Conservation (phyloP, 2,113 vertebrate genomes). For the Actenoides hombroni region DNA sequence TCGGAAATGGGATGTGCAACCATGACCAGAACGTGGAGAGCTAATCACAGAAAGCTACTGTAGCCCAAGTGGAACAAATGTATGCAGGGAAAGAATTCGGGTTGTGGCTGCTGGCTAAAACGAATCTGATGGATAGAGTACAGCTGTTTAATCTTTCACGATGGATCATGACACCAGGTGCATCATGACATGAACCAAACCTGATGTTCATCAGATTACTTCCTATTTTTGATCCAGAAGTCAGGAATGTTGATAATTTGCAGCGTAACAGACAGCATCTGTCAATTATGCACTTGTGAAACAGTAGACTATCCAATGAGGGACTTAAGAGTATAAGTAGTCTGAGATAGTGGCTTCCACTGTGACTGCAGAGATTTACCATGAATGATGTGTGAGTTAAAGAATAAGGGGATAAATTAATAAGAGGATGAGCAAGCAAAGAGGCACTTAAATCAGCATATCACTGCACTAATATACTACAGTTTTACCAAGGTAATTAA, state of each 20-base stretch:
- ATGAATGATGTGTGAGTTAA: neutral
- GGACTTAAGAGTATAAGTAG: neutral
- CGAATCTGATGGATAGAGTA: constrained; percentile 30
- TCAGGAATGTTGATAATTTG: constrained; percentile 56
- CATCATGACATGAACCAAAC: constrained; percentile 39
- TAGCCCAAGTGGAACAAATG: constrained; percentile 31
- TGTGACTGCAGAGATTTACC: neutral
- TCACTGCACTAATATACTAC: constrained; percentile 3
- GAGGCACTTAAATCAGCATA: constrained; percentile 23
- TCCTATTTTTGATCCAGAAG: constrained; percentile 57
- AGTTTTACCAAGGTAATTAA: constrained; percentile 7
- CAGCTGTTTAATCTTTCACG: constrained; percentile 44
- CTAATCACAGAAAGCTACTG: neutral
- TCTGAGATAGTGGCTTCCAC: neutral
- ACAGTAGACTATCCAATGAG: neutral
- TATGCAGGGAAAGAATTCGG: constrained; percentile 28
- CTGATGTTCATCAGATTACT: constrained; percentile 59
- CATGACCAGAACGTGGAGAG: neutral
- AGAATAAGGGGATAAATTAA: neutral
- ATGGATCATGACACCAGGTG: constrained; percentile 43
- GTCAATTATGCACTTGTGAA: constrained; percentile 1
- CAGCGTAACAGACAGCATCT: constrained; percentile 9
- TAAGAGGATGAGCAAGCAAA: constrained; percentile 21
- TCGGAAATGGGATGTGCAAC: neutral
- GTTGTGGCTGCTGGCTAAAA: neutral